A percentile compares a stretch with the other conserved stretches of the same genome.
Evolutionary conservation across 2,888 invertebrate species (phyloP).

Genomic region (Hydrotaea cyrtoneurina): DNA sequence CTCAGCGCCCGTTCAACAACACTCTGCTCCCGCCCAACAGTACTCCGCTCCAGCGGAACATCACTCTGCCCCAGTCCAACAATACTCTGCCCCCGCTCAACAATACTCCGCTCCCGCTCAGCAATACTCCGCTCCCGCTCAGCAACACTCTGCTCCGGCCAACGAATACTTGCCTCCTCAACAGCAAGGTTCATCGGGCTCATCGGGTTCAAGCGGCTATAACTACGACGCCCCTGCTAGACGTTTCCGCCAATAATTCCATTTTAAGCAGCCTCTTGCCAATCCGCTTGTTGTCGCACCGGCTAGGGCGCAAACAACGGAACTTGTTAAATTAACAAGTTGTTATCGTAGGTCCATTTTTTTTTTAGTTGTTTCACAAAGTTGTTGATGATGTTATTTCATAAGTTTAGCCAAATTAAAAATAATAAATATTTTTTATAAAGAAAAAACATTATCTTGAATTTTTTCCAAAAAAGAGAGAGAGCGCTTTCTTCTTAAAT

Average conservation of each 20-base stretch:
- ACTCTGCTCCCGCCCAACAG: constrained; percentile 32
- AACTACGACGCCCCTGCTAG: constrained; percentile 58
- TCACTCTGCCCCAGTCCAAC: neutral
- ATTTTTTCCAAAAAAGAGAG: too few relatives aligned
- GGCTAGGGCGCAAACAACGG: neutral
- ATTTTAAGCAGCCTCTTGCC: neutral
- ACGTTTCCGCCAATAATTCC: constrained; percentile 48
- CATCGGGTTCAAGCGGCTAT: constrained; percentile 47
- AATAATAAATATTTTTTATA: constrained; percentile 25
- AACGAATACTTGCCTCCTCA: constrained; percentile 47
- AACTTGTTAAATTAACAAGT: constrained; percentile 64
- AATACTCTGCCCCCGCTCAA: constrained; percentile 23
- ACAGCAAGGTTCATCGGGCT: constrained; percentile 27
- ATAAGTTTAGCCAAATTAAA: constrained; percentile 46
- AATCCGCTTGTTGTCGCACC: neutral
- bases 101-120: constrained; percentile 3
- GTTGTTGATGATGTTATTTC: constrained; percentile 26
- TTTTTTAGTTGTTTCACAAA: constrained; percentile 24
- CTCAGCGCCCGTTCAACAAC: constrained; percentile 53
- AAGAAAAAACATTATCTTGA: neutral
- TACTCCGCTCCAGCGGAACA: constrained; percentile 17
- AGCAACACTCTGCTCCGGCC: constrained; percentile 3
- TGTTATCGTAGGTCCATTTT: too few relatives aligned
- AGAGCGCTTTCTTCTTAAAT: too few relatives aligned
- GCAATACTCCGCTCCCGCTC: neutral